phyloP scores from a whole-genome alignment of 2,113 vertebrate species.

The Sciurus niger region DNA sequence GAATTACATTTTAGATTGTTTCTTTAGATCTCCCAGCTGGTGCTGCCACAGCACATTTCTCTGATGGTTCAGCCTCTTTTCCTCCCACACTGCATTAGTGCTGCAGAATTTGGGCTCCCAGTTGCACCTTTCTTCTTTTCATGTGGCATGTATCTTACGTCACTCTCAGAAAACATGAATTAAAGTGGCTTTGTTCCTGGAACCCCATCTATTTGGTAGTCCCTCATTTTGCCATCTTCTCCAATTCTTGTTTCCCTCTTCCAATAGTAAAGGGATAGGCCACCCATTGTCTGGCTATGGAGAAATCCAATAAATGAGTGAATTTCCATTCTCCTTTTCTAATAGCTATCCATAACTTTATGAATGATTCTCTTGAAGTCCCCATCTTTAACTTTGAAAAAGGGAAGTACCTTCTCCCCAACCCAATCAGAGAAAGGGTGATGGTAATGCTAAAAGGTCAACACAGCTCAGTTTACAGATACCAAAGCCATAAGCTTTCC shows the following conservation, averaged over 20 bases:
- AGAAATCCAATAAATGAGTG: background rate
- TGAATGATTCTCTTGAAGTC: constrained; percentile 4
- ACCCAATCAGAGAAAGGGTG: background rate
- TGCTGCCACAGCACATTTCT: constrained; percentile 17
- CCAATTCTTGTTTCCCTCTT: constrained; percentile 3
- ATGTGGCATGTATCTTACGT: background rate
- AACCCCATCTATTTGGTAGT: background rate
- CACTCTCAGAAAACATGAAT: constrained; percentile 19
- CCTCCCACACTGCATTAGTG: background rate
- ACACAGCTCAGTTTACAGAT: background rate
- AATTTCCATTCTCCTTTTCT: constrained; percentile 28
- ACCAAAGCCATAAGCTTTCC: background rate
- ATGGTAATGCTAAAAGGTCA: background rate
- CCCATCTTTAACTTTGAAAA: constrained; percentile 21
- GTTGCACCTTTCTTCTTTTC: background rate
- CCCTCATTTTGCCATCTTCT: background rate
- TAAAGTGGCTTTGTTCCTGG: constrained; percentile 4
- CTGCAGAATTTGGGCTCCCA: background rate
- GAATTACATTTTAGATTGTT: background rate
- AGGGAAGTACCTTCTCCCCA: background rate
- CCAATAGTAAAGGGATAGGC: background rate
- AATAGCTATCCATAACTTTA: background rate
- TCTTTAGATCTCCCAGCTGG: background rate
- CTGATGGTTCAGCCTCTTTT: background rate
- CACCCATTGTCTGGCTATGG: background rate